Base-by-base conservation (phyloP, 2,888 invertebrate species). In the Desoria tigrina region DNA sequence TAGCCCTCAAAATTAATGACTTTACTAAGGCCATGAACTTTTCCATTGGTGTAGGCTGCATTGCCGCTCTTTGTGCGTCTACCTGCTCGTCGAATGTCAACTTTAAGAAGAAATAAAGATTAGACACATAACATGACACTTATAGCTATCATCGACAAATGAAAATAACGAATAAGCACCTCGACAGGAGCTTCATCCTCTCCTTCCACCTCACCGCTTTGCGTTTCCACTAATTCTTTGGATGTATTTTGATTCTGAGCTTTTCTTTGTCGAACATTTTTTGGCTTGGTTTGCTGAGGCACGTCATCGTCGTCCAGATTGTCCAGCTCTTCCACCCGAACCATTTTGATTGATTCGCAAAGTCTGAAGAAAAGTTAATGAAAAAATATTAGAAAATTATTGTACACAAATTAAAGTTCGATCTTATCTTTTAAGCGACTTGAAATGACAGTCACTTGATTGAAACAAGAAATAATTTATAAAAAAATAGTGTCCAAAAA, bases 1-100 rank as follows among this genome's bases (percentile, higher is more conserved):
- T 82, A 67, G 90, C 94, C 77, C 96, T 85, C 61, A 96, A 84
- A 54, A 94, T 87, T 65, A 96, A 82, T 1, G 93, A 90, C 81
- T 95, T 95, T 7, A 89, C 85, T 68, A 94, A 62, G 1, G 75
- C 72, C 71, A 75, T 69, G 27, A 75, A 69, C 60, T 75, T 75
- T 49, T 75, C 75, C 81, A 88, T 79, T 80, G 85, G 86, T 11
- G 86, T 81, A 26, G 88, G 88, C 77, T 86, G 87, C 39, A 78
- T 78, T 59, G 79, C 77, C 59, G 77, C 77, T 68, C 78, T 77
- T 27, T 78, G 77, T 42, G 73, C 54, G 58, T 71, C 68, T 9
- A 76, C 75, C 72, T 76, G 74, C 54, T 75, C 74, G 21, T 75
- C 62, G 37, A 76, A 73, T 2, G 70, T 53, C 1, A 71, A 49